Conservation (phyloP, 2,113 vertebrate species). For the Peromyscus californicus region DNA sequence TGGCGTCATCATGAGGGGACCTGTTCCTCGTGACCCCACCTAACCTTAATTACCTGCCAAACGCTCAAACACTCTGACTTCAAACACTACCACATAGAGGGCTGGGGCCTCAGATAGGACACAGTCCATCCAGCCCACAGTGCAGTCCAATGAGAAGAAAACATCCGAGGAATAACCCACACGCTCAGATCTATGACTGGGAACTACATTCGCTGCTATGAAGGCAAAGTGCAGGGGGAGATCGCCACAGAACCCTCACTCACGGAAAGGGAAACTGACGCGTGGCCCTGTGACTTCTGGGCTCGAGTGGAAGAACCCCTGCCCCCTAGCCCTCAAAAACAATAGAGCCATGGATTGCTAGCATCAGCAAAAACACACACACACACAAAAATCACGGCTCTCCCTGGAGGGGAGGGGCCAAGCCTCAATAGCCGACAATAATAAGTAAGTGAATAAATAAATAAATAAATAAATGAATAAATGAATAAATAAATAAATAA, state of each 20-base stretch:
- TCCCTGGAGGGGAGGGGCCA: background rate
- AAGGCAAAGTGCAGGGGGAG: background rate
- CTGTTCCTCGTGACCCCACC: background rate
- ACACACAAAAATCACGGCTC: background rate
- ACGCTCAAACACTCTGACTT: background rate
- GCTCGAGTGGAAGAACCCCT: background rate
- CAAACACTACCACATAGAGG: background rate
- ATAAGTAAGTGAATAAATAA: background rate
- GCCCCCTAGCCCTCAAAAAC: slow-evolving; percentile 10
- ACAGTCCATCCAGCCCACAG: background rate
- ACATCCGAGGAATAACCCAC: slow-evolving; percentile 33
- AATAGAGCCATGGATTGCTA: background rate
- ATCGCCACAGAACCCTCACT: background rate
- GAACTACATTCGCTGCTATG: background rate
- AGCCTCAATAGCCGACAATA: no score
- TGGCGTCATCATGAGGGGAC: background rate
- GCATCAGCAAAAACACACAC: background rate
- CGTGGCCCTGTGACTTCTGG: background rate
- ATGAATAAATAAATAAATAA: background rate
- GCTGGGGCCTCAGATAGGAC: background rate
- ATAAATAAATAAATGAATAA: background rate
- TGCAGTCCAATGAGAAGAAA: slow-evolving; percentile 8
- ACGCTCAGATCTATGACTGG: background rate
- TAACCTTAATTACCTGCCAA: background rate
- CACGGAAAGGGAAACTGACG: background rate